Evolutionary conservation across 2,888 invertebrate species (phyloP).

Genomic region (Octonoba sinensis): DNA sequence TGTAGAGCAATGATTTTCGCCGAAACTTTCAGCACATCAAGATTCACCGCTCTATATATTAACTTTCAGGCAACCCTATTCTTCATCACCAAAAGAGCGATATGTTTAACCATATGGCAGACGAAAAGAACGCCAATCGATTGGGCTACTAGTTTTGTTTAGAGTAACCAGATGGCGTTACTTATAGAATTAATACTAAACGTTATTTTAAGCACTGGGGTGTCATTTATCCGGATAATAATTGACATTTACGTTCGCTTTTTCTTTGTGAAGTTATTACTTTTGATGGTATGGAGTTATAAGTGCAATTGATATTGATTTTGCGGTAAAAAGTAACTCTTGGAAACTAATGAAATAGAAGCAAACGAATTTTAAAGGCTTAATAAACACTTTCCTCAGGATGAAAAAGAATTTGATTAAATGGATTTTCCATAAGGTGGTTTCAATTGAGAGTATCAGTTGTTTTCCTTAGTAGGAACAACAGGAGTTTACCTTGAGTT

Average conservation of each 20-base stretch:
- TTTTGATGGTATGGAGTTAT: neutral
- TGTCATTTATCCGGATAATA: conserved; percentile 28
- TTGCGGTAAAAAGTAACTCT: neutral
- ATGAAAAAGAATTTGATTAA: too few species aligned
- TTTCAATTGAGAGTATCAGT: too few species aligned
- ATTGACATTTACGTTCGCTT: conserved; percentile 33
- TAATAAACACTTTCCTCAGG: neutral
- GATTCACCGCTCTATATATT: conserved; percentile 25
- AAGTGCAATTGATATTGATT: conserved; percentile 1
- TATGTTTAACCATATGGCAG: neutral
- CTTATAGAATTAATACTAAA: conserved; percentile 34
- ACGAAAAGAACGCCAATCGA: conserved; percentile 31
- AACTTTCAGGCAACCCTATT: conserved; percentile 21
- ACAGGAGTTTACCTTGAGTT: too few species aligned
- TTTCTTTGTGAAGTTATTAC: conserved; percentile 6
- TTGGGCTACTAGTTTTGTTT: conserved; percentile 19
- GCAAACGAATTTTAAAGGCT: neutral
- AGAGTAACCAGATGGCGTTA: conserved; percentile 42
- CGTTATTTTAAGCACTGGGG: conserved; percentile 27
- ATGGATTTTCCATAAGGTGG: too few species aligned
- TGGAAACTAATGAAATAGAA: conserved; percentile 11
- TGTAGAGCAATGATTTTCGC: conserved; percentile 26
- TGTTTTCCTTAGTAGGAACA: too few species aligned
- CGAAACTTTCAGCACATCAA: conserved; percentile 32
- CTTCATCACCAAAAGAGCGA: conserved; percentile 20